Conservation (phyloP, 2,113 vertebrate species). For the Orycteropus afer region DNA sequence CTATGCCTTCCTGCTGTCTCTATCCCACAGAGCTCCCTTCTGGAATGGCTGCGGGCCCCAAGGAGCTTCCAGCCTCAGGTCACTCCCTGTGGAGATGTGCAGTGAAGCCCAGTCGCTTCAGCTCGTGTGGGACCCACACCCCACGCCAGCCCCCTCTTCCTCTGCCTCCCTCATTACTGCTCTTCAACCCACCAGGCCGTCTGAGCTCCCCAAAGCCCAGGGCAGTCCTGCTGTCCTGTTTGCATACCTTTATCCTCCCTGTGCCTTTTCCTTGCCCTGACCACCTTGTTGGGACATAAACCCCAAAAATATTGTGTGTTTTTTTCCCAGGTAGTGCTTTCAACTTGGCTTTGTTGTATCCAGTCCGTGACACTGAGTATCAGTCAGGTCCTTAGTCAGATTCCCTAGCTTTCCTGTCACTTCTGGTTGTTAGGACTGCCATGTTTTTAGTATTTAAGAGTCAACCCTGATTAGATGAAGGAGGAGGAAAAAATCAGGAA, state of each 20-base stretch:
- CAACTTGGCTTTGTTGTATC: background rate
- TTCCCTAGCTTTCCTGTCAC: background rate
- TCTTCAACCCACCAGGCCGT: accelerated
- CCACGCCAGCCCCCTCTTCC: background rate
- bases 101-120: background rate
- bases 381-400: background rate
- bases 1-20: background rate
- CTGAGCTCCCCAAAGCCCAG: background rate
- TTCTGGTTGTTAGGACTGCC: background rate
- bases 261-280: background rate
- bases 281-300: background rate
- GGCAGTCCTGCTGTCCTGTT: background rate
- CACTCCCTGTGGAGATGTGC: background rate
- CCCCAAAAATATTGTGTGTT: background rate
- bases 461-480: background rate
- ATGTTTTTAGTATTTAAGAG: background rate
- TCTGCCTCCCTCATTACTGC: background rate
- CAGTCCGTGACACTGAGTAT: background rate
- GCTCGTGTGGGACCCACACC: background rate
- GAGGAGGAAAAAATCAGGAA: background rate
- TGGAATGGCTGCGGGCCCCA: background rate
- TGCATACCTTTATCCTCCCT: accelerated
- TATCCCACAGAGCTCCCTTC: background rate
- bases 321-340: background rate
- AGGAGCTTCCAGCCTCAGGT: background rate